A percentile compares a stretch with the other conserved stretches of the same genome.
Evolutionary conservation across 2,888 invertebrate species (phyloP).

Genomic region (Patella depressa): DNA sequence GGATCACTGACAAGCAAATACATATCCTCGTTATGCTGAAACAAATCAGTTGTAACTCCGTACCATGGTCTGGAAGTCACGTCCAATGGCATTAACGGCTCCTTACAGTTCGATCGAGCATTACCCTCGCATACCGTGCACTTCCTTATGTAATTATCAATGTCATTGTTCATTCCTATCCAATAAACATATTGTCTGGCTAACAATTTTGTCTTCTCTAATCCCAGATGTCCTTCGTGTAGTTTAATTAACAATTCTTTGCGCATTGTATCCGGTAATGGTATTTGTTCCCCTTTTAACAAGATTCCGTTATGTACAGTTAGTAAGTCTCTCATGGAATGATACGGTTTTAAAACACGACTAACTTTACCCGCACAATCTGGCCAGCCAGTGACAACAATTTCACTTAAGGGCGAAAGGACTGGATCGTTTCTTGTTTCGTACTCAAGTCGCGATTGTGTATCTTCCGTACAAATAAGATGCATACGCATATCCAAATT

Average conservation of each 20-base stretch:
- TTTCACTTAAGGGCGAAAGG: background rate
- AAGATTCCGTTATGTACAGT: background rate
- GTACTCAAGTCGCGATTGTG: background rate
- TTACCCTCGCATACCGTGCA: background rate
- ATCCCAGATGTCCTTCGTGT: background rate
- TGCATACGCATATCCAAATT: background rate
- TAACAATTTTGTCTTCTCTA: constrained; percentile 3
- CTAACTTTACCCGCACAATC: background rate
- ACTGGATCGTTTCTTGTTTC: background rate
- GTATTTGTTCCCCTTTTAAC: constrained; percentile 4
- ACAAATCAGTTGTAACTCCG: background rate
- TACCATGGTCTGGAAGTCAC: background rate
- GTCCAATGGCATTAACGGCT: background rate
- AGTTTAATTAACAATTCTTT: background rate
- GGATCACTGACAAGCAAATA: background rate
- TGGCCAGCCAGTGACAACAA: background rate
- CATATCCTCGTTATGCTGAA: background rate
- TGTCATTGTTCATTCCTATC: constrained; percentile 1
- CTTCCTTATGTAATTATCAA: background rate
- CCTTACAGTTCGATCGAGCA: background rate
- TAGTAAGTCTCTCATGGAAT: background rate
- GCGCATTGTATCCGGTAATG: background rate
- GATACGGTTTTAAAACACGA: background rate
- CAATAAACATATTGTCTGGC: background rate
- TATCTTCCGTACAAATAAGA: background rate